Conservation (phyloP, 2,797 vertebrate genomes). For the Intellagama lesueurii region DNA sequence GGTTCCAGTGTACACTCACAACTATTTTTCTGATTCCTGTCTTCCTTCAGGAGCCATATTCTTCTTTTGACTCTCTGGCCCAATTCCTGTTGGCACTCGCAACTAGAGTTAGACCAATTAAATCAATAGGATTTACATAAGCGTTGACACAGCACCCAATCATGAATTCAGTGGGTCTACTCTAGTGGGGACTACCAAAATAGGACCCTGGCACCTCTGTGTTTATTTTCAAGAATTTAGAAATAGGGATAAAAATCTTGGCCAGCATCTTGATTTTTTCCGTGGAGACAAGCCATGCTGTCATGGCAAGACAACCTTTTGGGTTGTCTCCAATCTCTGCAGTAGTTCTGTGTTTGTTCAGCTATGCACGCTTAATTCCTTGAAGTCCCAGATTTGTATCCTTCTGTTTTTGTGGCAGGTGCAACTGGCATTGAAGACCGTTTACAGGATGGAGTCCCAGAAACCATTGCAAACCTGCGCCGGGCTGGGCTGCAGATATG, state of each 20-base stretch:
- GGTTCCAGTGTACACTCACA: neutral
- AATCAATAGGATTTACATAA: neutral
- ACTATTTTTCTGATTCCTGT: neutral
- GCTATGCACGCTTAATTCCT: neutral
- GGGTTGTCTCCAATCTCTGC: no score
- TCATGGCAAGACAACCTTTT: no score
- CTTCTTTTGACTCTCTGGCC: neutral
- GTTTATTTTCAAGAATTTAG: neutral
- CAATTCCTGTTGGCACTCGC: neutral
- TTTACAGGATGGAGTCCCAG: conserved; percentile 95
- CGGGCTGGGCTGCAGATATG: conserved; percentile 95
- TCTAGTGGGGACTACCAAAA: neutral
- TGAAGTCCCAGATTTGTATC: neutral
- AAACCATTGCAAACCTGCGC: conserved; percentile 90
- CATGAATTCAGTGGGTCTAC: neutral
- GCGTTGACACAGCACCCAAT: neutral
- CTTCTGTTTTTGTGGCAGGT: conserved; percentile 77
- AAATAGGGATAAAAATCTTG: no score
- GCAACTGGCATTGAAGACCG: conserved; percentile 96
- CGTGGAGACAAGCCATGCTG: neutral
- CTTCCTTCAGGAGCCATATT: neutral
- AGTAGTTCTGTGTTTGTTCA: neutral
- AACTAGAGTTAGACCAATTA: neutral
- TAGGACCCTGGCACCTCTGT: neutral
- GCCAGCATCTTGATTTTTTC: no score